Conservation (phyloP, 2,888 invertebrate genomes). For the Eueremaeus valkanovi region DNA sequence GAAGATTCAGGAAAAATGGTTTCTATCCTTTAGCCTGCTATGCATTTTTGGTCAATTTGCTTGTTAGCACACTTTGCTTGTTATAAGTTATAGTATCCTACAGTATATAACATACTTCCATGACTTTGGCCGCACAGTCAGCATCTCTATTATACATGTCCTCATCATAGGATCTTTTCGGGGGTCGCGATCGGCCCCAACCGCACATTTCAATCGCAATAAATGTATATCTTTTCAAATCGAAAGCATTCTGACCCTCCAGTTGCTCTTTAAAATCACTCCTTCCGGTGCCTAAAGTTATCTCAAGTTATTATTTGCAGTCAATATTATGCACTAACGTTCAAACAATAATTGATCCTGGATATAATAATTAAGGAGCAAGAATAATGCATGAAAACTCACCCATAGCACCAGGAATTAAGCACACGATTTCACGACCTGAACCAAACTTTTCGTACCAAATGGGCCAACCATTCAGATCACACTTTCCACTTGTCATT, state of each 20-base stretch:
- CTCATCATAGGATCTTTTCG: conserved; percentile 1
- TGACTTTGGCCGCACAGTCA: conserved; percentile 32
- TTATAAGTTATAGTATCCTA: too few species aligned
- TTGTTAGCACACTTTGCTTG: too few species aligned
- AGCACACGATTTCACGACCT: conserved; percentile 61
- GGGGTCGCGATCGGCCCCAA: conserved; percentile 40
- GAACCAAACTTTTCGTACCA: conserved; percentile 62
- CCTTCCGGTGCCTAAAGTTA: conserved; percentile 31
- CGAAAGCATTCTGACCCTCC: conserved; percentile 34
- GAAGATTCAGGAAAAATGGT: too few species aligned
- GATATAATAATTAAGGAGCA: background rate
- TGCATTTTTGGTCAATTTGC: too few species aligned
- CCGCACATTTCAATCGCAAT: conserved; percentile 33
- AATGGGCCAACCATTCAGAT: too few species aligned
- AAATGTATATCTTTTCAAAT: conserved; percentile 35
- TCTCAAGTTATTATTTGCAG: too few species aligned
- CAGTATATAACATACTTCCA: conserved; percentile 39
- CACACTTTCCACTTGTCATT: too few species aligned
- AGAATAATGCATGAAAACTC: background rate
- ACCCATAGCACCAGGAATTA: conserved; percentile 68
- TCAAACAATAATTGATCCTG: background rate
- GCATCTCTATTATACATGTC: conserved; percentile 30
- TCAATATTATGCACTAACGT: too few species aligned
- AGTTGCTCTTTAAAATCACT: conserved; percentile 31
- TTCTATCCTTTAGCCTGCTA: too few species aligned